Percentiles rank a stretch among this genome's conserved stretches.
These are phyloP conservation scores for Polypedilum vanderplanki DNA, from an alignment of 1,140 invertebrate genomes.

Conservation along the genomic window DNA sequence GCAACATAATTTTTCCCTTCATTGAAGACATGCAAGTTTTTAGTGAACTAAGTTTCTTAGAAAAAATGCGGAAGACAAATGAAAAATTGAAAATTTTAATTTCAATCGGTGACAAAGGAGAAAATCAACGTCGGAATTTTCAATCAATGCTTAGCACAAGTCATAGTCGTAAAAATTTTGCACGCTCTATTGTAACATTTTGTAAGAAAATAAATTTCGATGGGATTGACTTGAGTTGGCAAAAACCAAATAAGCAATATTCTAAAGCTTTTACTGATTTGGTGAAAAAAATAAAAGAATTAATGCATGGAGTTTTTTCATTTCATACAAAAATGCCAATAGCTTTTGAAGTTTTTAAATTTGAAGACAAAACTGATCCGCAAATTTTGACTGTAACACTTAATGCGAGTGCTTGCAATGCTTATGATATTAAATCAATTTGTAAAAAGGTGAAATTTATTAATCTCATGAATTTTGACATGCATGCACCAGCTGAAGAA, in stretches of 20 bases:
- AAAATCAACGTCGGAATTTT: neutral
- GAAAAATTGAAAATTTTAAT: neutral
- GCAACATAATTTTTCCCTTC: neutral
- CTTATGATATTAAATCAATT: neutral
- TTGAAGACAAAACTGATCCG: neutral
- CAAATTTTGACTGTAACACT: neutral
- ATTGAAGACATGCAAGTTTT: neutral
- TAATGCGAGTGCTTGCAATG: neutral
- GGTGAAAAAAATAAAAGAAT: neutral
- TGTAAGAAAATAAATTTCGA: neutral
- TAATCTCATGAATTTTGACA: neutral
- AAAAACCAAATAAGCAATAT: neutral
- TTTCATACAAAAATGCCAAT: neutral
- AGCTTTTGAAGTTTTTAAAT: neutral
- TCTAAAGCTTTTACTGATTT: neutral
- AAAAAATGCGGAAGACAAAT: constrained; percentile 1
- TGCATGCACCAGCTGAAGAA: neutral
- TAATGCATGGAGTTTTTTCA: neutral
- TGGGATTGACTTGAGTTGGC: neutral
- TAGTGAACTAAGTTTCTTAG: neutral
- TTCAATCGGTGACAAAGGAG: neutral
- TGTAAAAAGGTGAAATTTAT: constrained; percentile 1
- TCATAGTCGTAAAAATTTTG: neutral
- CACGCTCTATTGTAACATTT: neutral
- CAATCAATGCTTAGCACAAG: neutral